Conservation (phyloP, 92 coral and sea anemone species). For the Zoanthus sociatus region DNA sequence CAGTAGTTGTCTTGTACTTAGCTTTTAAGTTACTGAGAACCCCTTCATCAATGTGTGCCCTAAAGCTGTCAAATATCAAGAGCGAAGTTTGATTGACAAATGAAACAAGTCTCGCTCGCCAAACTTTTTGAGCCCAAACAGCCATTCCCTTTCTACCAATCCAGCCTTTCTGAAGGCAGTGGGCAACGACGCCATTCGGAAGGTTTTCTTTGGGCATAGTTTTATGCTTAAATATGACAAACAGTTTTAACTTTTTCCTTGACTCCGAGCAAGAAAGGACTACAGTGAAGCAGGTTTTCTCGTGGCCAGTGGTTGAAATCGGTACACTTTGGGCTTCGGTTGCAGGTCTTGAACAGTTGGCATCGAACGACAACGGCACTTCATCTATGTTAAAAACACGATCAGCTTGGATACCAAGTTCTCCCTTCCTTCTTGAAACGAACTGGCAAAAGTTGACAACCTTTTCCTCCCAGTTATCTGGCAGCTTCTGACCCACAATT, state of each 20-base stretch:
- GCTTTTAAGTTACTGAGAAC: not conserved
- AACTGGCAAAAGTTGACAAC: constrained; percentile 62
- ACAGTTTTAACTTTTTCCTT: constrained; percentile 64
- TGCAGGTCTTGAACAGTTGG: constrained; percentile 41
- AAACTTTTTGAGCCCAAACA: constrained; percentile 62
- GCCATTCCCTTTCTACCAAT: constrained; percentile 60
- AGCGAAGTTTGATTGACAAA: no score
- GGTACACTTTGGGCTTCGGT: constrained; percentile 46
- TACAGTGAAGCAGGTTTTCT: constrained; percentile 60
- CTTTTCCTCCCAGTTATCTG: constrained; percentile 67
- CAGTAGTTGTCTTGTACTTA: no score
- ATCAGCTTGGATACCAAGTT: constrained; percentile 52
- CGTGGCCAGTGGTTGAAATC: constrained; percentile 64
- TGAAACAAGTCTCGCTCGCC: constrained; percentile 57
- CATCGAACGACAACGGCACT: constrained; percentile 55
- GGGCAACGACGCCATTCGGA: constrained; percentile 63
- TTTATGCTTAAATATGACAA: constrained; percentile 68
- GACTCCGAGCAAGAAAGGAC: constrained; percentile 61
- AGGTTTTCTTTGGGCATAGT: constrained; percentile 64
- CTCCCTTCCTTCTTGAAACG: constrained; percentile 53
- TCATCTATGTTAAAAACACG: constrained; percentile 56
- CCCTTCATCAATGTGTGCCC: constrained; percentile 19
- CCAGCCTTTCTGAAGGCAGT: constrained; percentile 67
- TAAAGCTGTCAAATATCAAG: no score
- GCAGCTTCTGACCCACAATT: constrained; percentile 68